These are phyloP conservation scores for Paelopatides confundens DNA, from an alignment of 53 echinoderm and acorn worm species.

Conservation along the genomic window DNA sequence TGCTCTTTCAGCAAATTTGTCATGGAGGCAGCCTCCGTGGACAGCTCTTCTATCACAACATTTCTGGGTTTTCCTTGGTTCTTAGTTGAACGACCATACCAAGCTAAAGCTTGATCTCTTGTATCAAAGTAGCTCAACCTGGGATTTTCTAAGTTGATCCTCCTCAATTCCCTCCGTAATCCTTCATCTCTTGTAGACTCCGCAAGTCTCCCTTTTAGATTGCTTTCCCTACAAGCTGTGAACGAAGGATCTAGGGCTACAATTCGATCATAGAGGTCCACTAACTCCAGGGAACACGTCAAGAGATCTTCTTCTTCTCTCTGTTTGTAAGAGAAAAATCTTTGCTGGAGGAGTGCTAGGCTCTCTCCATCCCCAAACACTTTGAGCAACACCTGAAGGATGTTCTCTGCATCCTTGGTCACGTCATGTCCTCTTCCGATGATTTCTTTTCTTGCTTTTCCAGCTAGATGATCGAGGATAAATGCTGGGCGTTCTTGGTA, in stretches of 20 bases:
- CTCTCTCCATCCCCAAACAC: conserved; percentile 74
- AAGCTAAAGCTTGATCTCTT: conserved; percentile 10
- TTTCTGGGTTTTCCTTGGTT: background rate
- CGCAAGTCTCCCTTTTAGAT: conserved; percentile 1
- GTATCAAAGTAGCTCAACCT: background rate
- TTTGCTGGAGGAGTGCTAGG: conserved; percentile 64
- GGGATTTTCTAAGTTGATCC: conserved; percentile 1
- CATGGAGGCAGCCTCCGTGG: background rate
- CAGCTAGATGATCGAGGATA: conserved; percentile 16
- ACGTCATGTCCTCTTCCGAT: conserved; percentile 55
- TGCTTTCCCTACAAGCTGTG: background rate
- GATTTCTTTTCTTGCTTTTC: conserved; percentile 68
- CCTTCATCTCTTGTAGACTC: conserved; percentile 13
- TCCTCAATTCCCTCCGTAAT: conserved; percentile 3
- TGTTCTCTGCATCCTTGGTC: conserved; percentile 31
- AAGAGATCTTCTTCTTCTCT: conserved; percentile 27
- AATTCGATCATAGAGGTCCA: conserved; percentile 26
- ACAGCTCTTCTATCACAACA: background rate
- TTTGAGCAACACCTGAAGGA: conserved; percentile 39
- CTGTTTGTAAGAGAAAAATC: conserved; percentile 61
- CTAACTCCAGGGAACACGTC: background rate
- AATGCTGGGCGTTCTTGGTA: background rate
- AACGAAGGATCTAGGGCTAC: conserved; percentile 6
- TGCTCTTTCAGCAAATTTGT: background rate
- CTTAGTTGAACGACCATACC: conserved; percentile 19